Conservation (phyloP, 2,888 invertebrate species). For the Pterobdella sp. region DNA sequence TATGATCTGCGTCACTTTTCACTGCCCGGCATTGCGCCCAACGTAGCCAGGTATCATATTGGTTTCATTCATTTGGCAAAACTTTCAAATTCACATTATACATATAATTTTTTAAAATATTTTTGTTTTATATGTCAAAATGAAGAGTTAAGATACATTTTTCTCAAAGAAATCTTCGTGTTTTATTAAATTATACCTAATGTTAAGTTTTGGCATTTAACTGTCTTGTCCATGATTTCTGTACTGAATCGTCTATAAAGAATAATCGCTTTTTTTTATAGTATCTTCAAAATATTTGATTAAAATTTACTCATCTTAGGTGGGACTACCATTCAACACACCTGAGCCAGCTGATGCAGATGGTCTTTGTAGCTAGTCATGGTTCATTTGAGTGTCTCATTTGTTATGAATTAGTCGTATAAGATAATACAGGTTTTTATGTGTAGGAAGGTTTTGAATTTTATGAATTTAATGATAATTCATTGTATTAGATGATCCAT, state of each 20-base stretch:
- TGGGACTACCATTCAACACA: conserved; percentile 99
- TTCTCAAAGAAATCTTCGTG: too few relatives aligned
- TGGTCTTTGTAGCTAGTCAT: neutral
- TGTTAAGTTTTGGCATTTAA: too few relatives aligned
- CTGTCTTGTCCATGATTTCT: too few relatives aligned
- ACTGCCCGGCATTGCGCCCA: conserved; percentile 60
- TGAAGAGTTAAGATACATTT: too few relatives aligned
- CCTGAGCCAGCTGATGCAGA: conserved; percentile 68
- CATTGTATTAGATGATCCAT: neutral
- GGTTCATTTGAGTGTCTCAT: neutral
- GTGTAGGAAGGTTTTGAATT: neutral
- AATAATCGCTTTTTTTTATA: too few relatives aligned
- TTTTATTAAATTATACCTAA: too few relatives aligned
- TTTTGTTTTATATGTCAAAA: too few relatives aligned
- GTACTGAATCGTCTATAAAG: too few relatives aligned
- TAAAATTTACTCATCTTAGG: too few relatives aligned
- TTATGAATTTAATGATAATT: neutral
- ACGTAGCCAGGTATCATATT: conserved; percentile 65
- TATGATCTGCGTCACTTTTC: conserved; percentile 93
- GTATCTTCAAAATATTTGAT: too few relatives aligned
- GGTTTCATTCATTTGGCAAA: neutral
- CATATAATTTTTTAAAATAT: too few relatives aligned
- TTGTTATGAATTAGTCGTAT: neutral
- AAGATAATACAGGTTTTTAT: neutral
- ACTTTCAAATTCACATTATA: too few relatives aligned